Conservation (phyloP, 2,113 vertebrate species). For the Synchiropus splendidus region DNA sequence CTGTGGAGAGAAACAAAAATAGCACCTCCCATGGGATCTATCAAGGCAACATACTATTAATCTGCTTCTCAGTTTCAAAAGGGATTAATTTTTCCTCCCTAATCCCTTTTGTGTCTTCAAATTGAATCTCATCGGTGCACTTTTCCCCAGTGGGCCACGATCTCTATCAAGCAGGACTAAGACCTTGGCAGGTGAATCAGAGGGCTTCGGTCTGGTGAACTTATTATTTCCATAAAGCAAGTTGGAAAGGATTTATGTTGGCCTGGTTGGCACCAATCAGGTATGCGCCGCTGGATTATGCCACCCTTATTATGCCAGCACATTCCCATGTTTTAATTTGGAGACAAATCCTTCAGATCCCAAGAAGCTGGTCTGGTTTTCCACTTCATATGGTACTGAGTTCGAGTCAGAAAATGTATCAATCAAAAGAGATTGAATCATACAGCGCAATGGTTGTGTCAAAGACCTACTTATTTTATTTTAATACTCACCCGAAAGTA, state of each 20-base stretch:
- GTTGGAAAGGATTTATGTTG: too few species aligned
- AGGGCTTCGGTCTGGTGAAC: not conserved
- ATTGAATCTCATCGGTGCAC: slow-evolving; percentile 47
- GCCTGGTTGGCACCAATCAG: too few species aligned
- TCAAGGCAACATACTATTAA: slow-evolving; percentile 42
- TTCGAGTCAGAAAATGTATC: too few species aligned
- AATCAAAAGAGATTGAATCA: too few species aligned
- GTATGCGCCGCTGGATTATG: too few species aligned
- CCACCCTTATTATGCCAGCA: too few species aligned
- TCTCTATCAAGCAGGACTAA: slow-evolving; percentile 9
- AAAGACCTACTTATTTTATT: not conserved
- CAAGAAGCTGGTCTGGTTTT: too few species aligned
- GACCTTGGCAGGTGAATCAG: slow-evolving; percentile 2
- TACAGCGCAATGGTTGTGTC: too few species aligned
- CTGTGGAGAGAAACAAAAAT: slow-evolving; percentile 32
- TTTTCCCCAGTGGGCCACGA: slow-evolving; percentile 25
- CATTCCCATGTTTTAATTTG: too few species aligned
- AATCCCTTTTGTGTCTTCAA: slow-evolving; percentile 47
- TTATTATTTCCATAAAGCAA: not conserved
- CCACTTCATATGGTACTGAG: too few species aligned
- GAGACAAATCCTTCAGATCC: too few species aligned
- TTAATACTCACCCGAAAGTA: slow-evolving; percentile 85
- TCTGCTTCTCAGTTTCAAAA: slow-evolving; percentile 54
- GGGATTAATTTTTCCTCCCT: slow-evolving; percentile 50
- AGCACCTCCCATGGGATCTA: slow-evolving; percentile 31